Evolutionary conservation across 1,140 invertebrate species (phyloP).

Genomic region (Macrobrachium rosenbergii): DNA sequence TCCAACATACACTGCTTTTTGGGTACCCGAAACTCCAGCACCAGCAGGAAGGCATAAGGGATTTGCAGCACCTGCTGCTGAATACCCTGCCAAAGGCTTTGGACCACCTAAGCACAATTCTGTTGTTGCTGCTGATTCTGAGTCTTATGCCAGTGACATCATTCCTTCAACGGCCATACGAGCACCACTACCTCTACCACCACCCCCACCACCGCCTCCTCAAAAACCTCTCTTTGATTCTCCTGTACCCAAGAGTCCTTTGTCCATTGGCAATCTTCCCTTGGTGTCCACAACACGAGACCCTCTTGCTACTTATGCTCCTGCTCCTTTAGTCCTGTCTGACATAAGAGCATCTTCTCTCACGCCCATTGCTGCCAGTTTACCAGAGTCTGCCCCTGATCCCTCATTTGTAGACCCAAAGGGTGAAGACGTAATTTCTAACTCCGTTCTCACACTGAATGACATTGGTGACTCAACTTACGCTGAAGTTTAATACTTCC

Average conservation of each 20-base stretch:
- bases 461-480: not conserved
- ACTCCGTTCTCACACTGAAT: not conserved
- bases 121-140: not conserved
- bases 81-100: not conserved
- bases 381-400: slow-evolving; percentile 13
- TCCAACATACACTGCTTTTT: slow-evolving; percentile 40
- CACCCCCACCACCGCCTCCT: not conserved
- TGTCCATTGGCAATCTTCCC: not conserved
- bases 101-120: slow-evolving; percentile 15
- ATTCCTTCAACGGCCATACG: not conserved
- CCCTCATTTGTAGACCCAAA: slow-evolving; percentile 2
- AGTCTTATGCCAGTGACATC: not conserved
- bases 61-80: not conserved
- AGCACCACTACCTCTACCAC: not conserved
- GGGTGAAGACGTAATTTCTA: slow-evolving; percentile 13
- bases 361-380: not conserved
- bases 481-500: slow-evolving; percentile 7
- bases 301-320: slow-evolving; percentile 21
- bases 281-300: not conserved
- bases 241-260: slow-evolving; percentile 3
- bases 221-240: not conserved
- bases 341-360: not conserved
- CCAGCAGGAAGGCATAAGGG: slow-evolving; percentile 9
- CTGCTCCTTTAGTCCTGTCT: not conserved
- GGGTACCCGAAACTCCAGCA: slow-evolving; percentile 23